phyloP scores from a whole-genome alignment of 2,888 invertebrate genomes.

The Limnephilus marmoratus region DNA sequence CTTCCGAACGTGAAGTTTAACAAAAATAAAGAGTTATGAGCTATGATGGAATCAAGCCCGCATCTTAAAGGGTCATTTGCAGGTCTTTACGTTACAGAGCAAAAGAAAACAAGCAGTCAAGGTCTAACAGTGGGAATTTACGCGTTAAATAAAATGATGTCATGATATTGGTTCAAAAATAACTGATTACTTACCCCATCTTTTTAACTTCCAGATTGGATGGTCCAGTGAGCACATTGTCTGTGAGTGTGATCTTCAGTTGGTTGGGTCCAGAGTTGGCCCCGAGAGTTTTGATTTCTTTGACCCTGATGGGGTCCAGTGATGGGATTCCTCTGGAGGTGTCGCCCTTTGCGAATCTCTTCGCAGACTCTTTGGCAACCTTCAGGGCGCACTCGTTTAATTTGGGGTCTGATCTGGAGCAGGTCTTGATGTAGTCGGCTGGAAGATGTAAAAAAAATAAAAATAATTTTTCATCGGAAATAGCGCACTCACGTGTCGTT shows the following conservation, averaged over 20 bases:
- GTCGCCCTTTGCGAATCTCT: conserved; percentile 56
- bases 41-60: too few species aligned
- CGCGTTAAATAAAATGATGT: background rate
- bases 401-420: conserved; percentile 69
- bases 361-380: conserved; percentile 40
- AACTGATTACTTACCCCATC: conserved; percentile 55
- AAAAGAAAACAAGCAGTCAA: background rate
- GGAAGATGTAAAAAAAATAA: conserved; percentile 62
- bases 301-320: conserved; percentile 59
- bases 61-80: background rate
- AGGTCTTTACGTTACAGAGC: background rate
- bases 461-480: too few species aligned
- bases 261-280: conserved; percentile 24
- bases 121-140: background rate
- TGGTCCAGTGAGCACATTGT: conserved; percentile 51
- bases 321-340: conserved; percentile 46
- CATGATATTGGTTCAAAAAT: background rate
- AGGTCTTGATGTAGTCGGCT: conserved; percentile 70
- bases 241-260: conserved; percentile 52
- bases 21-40: background rate
- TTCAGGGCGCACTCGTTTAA: conserved; percentile 68
- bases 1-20: background rate
- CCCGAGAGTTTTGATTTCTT: conserved; percentile 44
- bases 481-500: too few species aligned
- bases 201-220: conserved; percentile 52